phyloP scores from a whole-genome alignment of 2,888 invertebrate genomes.

The Polyommatus iphigenia region DNA sequence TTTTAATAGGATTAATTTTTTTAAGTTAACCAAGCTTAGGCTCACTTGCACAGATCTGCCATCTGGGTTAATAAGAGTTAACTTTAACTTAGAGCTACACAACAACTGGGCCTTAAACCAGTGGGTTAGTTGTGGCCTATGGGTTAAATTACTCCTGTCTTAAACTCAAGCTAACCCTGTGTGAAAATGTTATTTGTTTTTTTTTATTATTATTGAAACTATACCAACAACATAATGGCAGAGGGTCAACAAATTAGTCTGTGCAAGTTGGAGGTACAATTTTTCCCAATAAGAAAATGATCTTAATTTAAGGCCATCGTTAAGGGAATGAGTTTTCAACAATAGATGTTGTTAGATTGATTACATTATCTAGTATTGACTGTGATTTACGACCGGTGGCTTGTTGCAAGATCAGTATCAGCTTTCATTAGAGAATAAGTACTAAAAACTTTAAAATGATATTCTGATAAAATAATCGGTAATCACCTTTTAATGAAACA shows the following conservation, averaged over 20 bases:
- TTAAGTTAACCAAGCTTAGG: no score
- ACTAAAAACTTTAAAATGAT: neutral
- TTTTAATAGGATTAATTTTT: no score
- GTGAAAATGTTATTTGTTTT: no score
- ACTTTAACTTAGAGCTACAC: no score
- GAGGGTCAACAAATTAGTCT: neutral
- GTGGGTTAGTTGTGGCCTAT: no score
- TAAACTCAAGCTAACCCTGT: no score
- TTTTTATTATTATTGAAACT: no score
- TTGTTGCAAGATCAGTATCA: neutral
- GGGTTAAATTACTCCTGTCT: no score
- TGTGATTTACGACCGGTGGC: neutral
- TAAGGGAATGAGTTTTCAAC: neutral
- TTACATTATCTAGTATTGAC: constrained; percentile 11
- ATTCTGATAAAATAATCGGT: neutral
- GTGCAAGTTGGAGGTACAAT: neutral
- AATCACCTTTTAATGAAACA: neutral
- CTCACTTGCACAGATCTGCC: no score
- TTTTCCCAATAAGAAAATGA: neutral
- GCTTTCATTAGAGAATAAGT: neutral
- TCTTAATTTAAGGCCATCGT: neutral
- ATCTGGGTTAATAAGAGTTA: no score
- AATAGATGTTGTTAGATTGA: constrained; percentile 22
- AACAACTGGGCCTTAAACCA: no score
- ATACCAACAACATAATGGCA: no score